A percentile compares a stretch with the other conserved stretches of the same genome.
phyloP scores from a whole-genome alignment of 2,797 vertebrate species.

The Trachops cirrhosus region DNA sequence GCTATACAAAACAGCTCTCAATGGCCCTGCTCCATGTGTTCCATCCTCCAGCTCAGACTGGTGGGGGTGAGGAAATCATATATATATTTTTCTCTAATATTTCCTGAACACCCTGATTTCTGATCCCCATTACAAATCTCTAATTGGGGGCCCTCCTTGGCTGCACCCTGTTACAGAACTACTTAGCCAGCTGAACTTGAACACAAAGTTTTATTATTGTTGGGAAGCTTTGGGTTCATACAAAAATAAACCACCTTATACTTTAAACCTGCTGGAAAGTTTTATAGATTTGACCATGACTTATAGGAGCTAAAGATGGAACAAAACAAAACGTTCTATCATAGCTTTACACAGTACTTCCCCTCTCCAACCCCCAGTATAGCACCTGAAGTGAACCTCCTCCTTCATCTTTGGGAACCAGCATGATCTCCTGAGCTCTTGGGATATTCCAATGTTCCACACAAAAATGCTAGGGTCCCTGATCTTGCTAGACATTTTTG shows the following conservation, averaged over 20 bases:
- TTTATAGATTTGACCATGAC: background rate
- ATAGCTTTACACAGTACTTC: background rate
- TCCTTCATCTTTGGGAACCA: background rate
- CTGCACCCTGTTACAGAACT: no score
- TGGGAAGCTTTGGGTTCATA: background rate
- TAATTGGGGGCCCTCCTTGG: no score
- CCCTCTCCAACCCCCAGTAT: background rate
- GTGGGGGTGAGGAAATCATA: no score
- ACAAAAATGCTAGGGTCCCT: fast-evolving
- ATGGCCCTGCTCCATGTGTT: no score
- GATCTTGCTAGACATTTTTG: background rate
- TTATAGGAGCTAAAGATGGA: background rate
- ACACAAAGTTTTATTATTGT: background rate
- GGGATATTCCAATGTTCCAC: background rate
- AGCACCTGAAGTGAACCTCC: background rate
- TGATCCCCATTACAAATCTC: no score
- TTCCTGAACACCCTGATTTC: no score
- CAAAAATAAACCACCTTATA: background rate
- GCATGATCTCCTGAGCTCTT: no score
- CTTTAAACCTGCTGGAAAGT: background rate
- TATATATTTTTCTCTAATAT: no score
- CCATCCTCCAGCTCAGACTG: no score
- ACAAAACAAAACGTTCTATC: background rate
- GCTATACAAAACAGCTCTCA: no score
- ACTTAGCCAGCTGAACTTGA: background rate